Percentiles rank a stretch among this genome's conserved stretches.
These are phyloP conservation scores for Hymenopus coronatus DNA, from an alignment of 2,888 invertebrate species.

Conservation along the genomic window DNA sequence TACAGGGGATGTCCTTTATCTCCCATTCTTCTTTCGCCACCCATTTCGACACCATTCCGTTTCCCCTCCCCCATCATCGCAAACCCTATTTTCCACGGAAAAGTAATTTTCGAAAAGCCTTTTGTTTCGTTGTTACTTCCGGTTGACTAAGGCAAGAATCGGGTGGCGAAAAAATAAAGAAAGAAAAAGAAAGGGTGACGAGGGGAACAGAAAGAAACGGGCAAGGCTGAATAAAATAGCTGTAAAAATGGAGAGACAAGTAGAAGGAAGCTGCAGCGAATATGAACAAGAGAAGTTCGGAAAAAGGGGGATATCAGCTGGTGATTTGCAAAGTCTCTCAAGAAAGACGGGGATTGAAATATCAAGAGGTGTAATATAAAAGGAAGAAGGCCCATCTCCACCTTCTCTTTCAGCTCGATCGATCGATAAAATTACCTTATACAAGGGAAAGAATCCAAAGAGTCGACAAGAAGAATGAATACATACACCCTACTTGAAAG, in stretches of 20 bases:
- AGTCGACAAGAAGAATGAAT: no score
- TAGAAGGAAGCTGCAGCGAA: background rate
- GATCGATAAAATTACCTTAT: background rate
- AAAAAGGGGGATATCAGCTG: background rate
- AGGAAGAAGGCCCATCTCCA: background rate
- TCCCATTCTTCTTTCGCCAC: slow-evolving; percentile 9
- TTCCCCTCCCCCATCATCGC: slow-evolving; percentile 44
- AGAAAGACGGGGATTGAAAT: background rate
- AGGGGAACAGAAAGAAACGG: background rate
- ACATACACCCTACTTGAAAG: no score
- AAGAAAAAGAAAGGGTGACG: background rate
- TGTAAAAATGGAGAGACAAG: background rate
- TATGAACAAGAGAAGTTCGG: background rate
- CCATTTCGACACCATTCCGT: slow-evolving; percentile 55
- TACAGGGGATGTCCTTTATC: slow-evolving; percentile 10
- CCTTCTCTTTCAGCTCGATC: background rate
- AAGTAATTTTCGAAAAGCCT: slow-evolving; percentile 34
- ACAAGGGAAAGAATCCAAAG: background rate
- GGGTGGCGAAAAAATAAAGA: background rate
- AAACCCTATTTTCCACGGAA: slow-evolving; percentile 31
- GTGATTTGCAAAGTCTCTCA: background rate
- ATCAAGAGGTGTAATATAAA: background rate
- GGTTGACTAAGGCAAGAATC: slow-evolving; percentile 24
- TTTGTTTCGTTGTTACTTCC: slow-evolving; percentile 33
- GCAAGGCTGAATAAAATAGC: background rate